Conservation (phyloP, 1,140 invertebrate genomes). For the Drosophila watanabei region DNA sequence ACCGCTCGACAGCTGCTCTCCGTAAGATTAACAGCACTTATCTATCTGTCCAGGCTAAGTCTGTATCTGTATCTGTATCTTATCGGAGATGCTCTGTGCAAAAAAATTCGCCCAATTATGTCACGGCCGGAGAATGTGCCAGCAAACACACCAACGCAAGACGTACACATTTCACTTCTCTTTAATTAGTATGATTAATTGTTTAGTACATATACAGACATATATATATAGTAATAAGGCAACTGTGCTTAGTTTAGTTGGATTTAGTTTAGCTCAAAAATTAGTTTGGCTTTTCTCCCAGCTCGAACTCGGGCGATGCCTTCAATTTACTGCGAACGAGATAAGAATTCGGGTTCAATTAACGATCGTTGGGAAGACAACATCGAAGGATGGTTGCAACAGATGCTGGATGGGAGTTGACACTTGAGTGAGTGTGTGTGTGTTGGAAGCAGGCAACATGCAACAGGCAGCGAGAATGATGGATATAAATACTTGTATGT, state of each 20-base stretch:
- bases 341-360: slow-evolving; percentile 76
- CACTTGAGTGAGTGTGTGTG: slow-evolving; percentile 45
- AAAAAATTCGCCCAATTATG: slow-evolving; percentile 76
- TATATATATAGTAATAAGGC: slow-evolving; percentile 16
- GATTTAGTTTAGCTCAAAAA: slow-evolving; percentile 45
- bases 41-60: slow-evolving; percentile 42
- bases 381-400: slow-evolving; percentile 37
- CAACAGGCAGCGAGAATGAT: slow-evolving; percentile 39
- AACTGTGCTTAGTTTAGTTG: slow-evolving; percentile 45
- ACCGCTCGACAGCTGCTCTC: slow-evolving; percentile 49
- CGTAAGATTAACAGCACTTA: slow-evolving; percentile 61
- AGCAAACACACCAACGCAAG: slow-evolving; percentile 25
- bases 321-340: slow-evolving; percentile 76
- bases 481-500: slow-evolving; percentile 20
- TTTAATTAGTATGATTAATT: slow-evolving; percentile 78
- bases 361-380: slow-evolving; percentile 34
- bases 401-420: slow-evolving; percentile 55
- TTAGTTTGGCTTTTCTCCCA: slow-evolving; percentile 41
- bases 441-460: slow-evolving; percentile 37
- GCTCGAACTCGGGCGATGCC: slow-evolving; percentile 44
- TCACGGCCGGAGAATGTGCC: slow-evolving; percentile 62
- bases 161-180: slow-evolving; percentile 36
- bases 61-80: slow-evolving; percentile 37
- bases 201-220: slow-evolving; percentile 33
- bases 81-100: slow-evolving; percentile 67